Evolutionary conservation across 2,888 invertebrate species (phyloP), one percentile per base, ranked within the genome.

Genomic region (Lycia hirtaria): DNA sequence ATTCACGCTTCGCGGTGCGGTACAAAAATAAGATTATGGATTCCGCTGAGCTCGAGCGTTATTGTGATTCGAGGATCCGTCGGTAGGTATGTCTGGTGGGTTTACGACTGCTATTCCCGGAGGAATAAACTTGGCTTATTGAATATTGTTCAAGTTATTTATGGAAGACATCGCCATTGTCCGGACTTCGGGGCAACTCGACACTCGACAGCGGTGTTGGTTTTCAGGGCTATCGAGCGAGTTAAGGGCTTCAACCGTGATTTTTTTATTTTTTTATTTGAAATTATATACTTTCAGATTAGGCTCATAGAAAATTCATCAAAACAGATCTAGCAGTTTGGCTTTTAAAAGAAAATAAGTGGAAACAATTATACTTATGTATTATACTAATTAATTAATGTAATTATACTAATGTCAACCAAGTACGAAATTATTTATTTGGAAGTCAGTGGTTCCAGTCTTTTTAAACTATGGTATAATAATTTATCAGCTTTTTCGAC

Each of bases 11-110:
- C 87, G 86, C 76, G 83, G 91, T 87, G 91, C 91, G 88, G 91
- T 90, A 90, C 92, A 91, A 92, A 91, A 92, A 92, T 92, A 92
- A 92, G 92, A 90, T 92, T 92, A 91, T 92, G 92, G 91, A 92
- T 92, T 92, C 92, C 79, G 87, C 87, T 90, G 91, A 92, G 91
- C 82, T 88, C 83, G 81, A 80, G 81, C 85, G 90, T 88, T 92
- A 91, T 92, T 92, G 88, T 91, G 91, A 92, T 92, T 92, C 91
- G 91, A 90, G 90, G 91, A 92, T 92, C 87, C 90, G 91, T 89
- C 89, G 85, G 81, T 88, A 86, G 88, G 88, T 89, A 90, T 89
- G 91, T 92, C 90, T 91, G 88, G 79, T 75, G 68, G 80, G 77
- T 90, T 91, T 89, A 91, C 84, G 91, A 89, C 84, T 72, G 78